These are phyloP conservation scores for Noctua fimbriata DNA, from an alignment of 2,888 invertebrate species.

Conservation along the genomic window DNA sequence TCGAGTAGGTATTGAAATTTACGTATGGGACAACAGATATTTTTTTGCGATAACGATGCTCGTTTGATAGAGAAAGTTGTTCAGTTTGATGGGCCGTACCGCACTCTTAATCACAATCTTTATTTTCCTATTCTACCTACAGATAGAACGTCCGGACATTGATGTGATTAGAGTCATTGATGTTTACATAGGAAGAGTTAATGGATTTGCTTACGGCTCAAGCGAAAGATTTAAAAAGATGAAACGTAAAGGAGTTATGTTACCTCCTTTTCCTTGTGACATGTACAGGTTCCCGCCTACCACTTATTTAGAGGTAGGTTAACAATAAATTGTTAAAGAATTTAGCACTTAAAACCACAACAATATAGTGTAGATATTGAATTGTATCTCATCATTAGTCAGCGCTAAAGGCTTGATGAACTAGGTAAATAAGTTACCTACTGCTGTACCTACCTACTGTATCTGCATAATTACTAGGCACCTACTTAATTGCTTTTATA, in stretches of 20 bases:
- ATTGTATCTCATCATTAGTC: background rate
- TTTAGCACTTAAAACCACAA: background rate
- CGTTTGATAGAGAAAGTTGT: background rate
- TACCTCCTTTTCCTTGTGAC: slow-evolving; percentile 88
- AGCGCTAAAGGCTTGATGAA: background rate
- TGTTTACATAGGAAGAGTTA: slow-evolving; percentile 87
- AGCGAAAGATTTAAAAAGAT: slow-evolving; percentile 84
- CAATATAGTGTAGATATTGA: background rate
- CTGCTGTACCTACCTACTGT: too few relatives aligned
- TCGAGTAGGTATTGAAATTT: background rate
- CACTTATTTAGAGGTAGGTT: slow-evolving; percentile 81
- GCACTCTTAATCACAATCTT: background rate
- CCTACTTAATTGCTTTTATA: too few relatives aligned
- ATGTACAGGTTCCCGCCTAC: slow-evolving; percentile 88
- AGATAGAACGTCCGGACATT: slow-evolving; percentile 79
- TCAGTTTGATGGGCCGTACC: background rate
- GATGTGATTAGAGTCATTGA: slow-evolving; percentile 85
- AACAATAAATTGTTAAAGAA: background rate
- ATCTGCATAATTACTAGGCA: too few relatives aligned
- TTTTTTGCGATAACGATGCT: background rate
- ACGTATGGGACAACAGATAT: background rate
- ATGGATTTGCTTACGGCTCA: slow-evolving; percentile 90
- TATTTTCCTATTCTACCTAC: slow-evolving; percentile 6
- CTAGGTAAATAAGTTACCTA: too few relatives aligned
- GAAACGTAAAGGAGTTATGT: slow-evolving; percentile 88